phyloP scores from a whole-genome alignment of 2,888 invertebrate species.

The Ophioninae sp. region DNA sequence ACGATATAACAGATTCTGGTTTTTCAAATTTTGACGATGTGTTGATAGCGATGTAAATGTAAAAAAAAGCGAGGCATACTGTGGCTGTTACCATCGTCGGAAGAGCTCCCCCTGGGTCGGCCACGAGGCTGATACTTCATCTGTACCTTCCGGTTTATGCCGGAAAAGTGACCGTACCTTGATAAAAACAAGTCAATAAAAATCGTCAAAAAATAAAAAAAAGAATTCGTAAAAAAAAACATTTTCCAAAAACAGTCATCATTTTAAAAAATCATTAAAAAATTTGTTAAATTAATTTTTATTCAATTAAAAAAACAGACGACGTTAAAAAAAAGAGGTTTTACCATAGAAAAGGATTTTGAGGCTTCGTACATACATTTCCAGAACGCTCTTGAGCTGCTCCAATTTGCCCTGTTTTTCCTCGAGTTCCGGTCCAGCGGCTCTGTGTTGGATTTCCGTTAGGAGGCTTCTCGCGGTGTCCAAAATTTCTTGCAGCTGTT shows the following conservation, averaged over 20 bases:
- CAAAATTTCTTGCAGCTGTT: constrained; percentile 97
- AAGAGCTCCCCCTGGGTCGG: constrained; percentile 93
- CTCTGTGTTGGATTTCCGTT: constrained; percentile 93
- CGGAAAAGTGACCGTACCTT: constrained; percentile 99
- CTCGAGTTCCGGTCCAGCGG: constrained; percentile 95
- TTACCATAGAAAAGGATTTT: too few species aligned
- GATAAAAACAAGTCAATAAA: neutral
- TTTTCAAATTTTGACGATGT: neutral
- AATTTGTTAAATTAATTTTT: too few species aligned
- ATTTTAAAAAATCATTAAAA: too few species aligned
- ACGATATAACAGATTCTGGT: neutral
- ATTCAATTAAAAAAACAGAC: too few species aligned
- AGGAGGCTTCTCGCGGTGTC: constrained; percentile 96
- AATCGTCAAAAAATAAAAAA: too few species aligned
- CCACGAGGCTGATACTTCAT: constrained; percentile 99
- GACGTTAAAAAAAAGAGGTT: too few species aligned
- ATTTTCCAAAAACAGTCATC: too few species aligned
- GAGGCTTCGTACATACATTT: constrained; percentile 89
- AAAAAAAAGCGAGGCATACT: constrained; percentile 70
- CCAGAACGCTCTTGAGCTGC: constrained; percentile 98
- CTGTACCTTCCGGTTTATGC: constrained; percentile 99
- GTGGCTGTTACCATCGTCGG: constrained; percentile 92
- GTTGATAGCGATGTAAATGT: neutral
- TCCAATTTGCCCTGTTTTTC: constrained; percentile 98
- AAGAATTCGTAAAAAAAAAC: too few species aligned